phyloP scores from a whole-genome alignment of 2,888 invertebrate species.

The Ichneumon xanthorius region DNA sequence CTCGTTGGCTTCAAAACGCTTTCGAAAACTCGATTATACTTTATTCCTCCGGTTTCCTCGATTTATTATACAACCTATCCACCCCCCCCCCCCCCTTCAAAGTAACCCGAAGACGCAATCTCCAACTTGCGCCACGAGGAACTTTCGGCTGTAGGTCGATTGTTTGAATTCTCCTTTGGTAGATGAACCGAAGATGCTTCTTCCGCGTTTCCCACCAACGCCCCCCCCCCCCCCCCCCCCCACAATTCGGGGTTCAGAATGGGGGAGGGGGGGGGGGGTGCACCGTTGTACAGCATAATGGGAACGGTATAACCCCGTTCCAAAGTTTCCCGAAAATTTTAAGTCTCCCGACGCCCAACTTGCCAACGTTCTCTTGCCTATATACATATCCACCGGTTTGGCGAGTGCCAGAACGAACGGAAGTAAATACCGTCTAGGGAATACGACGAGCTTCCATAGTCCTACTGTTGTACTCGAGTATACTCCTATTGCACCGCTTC shows the following conservation, averaged over 20 bases:
- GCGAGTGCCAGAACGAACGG: constrained; percentile 25
- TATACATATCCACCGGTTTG: constrained; percentile 19
- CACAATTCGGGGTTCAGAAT: neutral
- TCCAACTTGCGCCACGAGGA: constrained; percentile 1
- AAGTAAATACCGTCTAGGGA: constrained; percentile 64
- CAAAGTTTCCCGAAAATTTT: constrained; percentile 11
- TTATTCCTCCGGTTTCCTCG: constrained; percentile 46
- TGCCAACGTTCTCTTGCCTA: constrained; percentile 1
- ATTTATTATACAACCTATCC: constrained; percentile 29
- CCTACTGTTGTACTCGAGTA: constrained; percentile 29
- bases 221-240: no score
- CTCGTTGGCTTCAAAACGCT: constrained; percentile 39
- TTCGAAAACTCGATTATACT: constrained; percentile 60
- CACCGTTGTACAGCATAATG: neutral
- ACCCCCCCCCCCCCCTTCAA: neutral
- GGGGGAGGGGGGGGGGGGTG: neutral
- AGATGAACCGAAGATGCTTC: constrained; percentile 54
- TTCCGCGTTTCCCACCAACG: neutral
- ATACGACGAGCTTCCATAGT: constrained; percentile 51
- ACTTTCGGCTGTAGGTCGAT: constrained; percentile 31
- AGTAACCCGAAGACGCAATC: constrained; percentile 16
- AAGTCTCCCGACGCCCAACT: constrained; percentile 10
- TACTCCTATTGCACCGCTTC: constrained; percentile 25
- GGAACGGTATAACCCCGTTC: neutral
- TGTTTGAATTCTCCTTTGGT: constrained; percentile 63